Evolutionary conservation across 37 sponge, comb jelly and placozoan species (phyloP).

Genomic region (Amphimedon queenslandica): DNA sequence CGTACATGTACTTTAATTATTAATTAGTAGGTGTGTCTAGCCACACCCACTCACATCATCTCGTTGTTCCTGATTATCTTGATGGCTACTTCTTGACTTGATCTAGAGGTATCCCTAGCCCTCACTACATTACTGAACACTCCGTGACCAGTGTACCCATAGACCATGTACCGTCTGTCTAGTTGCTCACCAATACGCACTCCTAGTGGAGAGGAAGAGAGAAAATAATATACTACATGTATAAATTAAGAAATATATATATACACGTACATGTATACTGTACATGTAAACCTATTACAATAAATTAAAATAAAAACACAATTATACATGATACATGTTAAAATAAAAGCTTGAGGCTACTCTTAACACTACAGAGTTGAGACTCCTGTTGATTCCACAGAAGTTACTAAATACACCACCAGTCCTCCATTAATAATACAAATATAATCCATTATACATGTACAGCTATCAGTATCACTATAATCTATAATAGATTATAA

Average conservation of each 20-base stretch:
- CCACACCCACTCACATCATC: conserved; percentile 77
- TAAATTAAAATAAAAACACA: not conserved
- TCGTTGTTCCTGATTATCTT: conserved; percentile 99
- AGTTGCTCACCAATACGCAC: conserved; percentile 92
- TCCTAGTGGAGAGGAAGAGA: conserved; percentile 45
- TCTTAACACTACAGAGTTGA: too few relatives aligned
- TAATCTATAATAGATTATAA: not conserved
- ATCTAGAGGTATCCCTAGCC: conserved; percentile 82
- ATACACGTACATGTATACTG: not conserved
- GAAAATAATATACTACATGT: too few relatives aligned
- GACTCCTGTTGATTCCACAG: too few relatives aligned
- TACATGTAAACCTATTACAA: not conserved
- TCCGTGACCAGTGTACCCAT: conserved; percentile 96
- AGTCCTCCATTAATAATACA: not conserved
- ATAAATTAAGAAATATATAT: not conserved
- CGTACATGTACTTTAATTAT: not conserved
- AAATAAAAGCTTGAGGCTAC: too few relatives aligned
- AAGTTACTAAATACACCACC: not conserved
- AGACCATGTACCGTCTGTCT: conserved; percentile 89
- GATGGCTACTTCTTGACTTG: conserved; percentile 90
- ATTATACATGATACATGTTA: too few relatives aligned
- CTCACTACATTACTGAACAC: conserved; percentile 99
- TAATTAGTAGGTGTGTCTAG: not conserved
- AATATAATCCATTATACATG: not conserved
- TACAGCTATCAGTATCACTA: not conserved